Evolutionary conservation across 1,140 invertebrate species (phyloP), one percentile per base, ranked within the genome.

Genomic region (Euura lappo): DNA sequence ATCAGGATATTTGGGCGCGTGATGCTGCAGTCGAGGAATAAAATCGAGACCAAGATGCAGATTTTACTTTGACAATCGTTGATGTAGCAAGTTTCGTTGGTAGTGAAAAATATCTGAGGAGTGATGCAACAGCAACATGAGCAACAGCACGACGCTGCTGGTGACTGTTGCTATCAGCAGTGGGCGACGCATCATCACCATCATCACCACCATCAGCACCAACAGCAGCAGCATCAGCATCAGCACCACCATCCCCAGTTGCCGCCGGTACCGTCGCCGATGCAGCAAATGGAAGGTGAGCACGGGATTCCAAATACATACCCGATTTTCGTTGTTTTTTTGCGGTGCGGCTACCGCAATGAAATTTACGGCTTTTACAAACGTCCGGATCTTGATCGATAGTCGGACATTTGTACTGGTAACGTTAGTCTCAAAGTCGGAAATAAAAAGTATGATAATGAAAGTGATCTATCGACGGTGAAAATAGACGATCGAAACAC

Each of bases 231-330:
- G 51, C 70, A 82, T 4, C 79, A 81, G 51, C 80, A 80, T 73
- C 80, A 79, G 75, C 7, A 76, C 28, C 78, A 79, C 47, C 72
- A 68, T 42, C 74, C 80, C n/a, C 64, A 78, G 44, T 45, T 80
- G 2, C 67, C 77, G 28, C 71, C 65, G 45, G 66, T 85, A 13
- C 84, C 85, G 5, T 87, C 86, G 8, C 86, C 86, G 2, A 88
- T 88, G 86, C 84, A 88, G 75, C 86, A 87, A 70, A 87, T 88
- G 82, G 85, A 88, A 87, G 85, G 86, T 83, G 75, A 28, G 1
- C 28, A 28, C 28, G 28, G 1, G 28, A 28, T 28, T 28, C 28
- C 28, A 28, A 28, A 28, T 28, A 28, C 28, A 28, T 28, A 28
- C 28, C 28, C 28, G 28, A 28, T 28, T 28, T 28, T 28, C 28